These are phyloP conservation scores for Rhynchotus rufescens DNA, from an alignment of 2,797 vertebrate genomes.

Conservation along the genomic window DNA sequence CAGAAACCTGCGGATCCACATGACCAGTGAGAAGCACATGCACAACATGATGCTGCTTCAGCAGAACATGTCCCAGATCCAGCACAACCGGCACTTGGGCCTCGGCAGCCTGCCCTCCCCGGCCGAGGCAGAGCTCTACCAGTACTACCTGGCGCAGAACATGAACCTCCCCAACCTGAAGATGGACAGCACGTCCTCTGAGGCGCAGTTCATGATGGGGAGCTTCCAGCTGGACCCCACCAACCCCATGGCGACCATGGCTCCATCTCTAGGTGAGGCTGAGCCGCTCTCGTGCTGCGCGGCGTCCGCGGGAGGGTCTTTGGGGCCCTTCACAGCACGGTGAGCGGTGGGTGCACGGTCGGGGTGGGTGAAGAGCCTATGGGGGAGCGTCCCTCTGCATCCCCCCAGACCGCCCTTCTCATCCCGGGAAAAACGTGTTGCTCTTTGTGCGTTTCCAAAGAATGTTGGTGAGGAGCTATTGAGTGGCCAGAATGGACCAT, in stretches of 20 bases:
- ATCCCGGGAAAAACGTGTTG: background rate
- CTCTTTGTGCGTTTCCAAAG: background rate
- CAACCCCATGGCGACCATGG: slow-evolving; percentile 87
- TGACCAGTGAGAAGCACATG: slow-evolving; percentile 99
- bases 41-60: slow-evolving; percentile 99
- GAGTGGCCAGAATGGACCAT: fast-evolving
- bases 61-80: slow-evolving; percentile 97
- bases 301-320: background rate
- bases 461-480: background rate
- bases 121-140: slow-evolving; percentile 97
- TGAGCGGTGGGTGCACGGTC: background rate
- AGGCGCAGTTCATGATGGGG: slow-evolving; percentile 93
- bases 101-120: slow-evolving; percentile 93
- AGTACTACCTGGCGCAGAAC: slow-evolving; percentile 99
- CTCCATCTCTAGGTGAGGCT: slow-evolving; percentile 91
- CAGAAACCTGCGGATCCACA: slow-evolving; percentile 97
- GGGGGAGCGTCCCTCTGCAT: background rate
- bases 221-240: slow-evolving; percentile 94
- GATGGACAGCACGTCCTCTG: slow-evolving; percentile 90
- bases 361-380: fast-evolving
- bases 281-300: background rate
- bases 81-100: slow-evolving; percentile 91
- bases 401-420: background rate
- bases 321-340: fast-evolving
- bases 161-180: slow-evolving; percentile 95